Conservation (phyloP, 2,113 vertebrate genomes). For the Meleagris gallopavo region DNA sequence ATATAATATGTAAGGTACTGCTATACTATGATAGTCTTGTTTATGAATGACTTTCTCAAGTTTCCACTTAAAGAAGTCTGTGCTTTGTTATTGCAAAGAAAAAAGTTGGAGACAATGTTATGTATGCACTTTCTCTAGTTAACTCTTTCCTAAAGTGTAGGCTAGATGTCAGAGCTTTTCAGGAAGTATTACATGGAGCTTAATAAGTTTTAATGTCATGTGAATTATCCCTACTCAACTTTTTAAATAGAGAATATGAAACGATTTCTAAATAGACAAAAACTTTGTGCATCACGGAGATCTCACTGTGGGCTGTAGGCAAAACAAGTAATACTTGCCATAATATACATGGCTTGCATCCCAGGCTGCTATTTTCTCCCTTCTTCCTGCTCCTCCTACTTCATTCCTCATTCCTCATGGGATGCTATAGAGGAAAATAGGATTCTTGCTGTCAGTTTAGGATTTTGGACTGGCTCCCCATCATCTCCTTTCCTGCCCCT, state of each 20-base stretch:
- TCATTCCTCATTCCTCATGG: background rate
- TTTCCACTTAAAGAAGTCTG: background rate
- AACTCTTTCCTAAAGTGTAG: constrained; percentile 23
- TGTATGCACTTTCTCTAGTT: background rate
- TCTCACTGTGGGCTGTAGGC: background rate
- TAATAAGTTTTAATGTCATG: background rate
- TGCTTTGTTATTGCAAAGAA: constrained; percentile 1
- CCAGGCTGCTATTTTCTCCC: accelerated
- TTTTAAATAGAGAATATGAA: background rate
- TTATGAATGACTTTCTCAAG: constrained; percentile 2
- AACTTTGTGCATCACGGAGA: background rate
- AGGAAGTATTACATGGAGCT: constrained; percentile 5
- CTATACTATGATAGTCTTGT: background rate
- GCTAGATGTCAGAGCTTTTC: background rate
- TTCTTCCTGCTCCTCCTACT: background rate
- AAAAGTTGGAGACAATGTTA: background rate
- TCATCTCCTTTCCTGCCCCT: background rate
- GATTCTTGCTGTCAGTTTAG: background rate
- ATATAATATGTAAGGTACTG: background rate
- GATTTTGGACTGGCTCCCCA: background rate
- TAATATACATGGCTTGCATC: background rate
- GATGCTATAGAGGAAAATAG: background rate
- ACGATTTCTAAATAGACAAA: background rate
- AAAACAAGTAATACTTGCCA: background rate
- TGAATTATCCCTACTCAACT: background rate